Evolutionary conservation across 2,113 vertebrate species (phyloP), one percentile per base, ranked within the genome.

Genomic region (Ornithorhynchus anatinus): DNA sequence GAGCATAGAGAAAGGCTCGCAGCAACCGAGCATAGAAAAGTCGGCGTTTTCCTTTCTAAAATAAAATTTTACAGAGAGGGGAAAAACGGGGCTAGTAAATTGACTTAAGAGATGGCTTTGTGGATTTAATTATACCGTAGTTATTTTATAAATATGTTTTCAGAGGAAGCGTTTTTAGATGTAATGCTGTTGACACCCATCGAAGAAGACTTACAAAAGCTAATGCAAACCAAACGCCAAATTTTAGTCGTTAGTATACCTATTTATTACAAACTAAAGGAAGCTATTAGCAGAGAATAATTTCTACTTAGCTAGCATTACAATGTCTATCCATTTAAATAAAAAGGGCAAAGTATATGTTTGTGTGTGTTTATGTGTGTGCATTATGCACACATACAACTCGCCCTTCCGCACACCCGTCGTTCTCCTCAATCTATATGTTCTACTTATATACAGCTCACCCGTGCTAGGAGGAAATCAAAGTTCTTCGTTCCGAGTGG

Each of bases 81-180:
- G 63, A 83, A 90, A 87, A 84, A 29, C 67, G 9, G 69, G 89
- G 84, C 88, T 93, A 89, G 92, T 92, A 93, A 90, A 85, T 86
- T 90, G 90, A 86, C 86, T 92, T 92, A 91, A 92, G 92, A 92
- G 90, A 92, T 91, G 89, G 85, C 92, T 94, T 93, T 94, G 93
- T 94, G 92, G 90, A 86, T 87, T 93, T 94, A 94, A 94, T 94
- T 94, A 94, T 89, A 92, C 89, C 86, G 90, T 87, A 92, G 86
- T 93, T 94, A 93, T 93, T 92, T 94, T 92, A 94, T 94, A 94
- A 94, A 94, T 92, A 94, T 91, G 79, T 92, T 93, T n/a, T 94
- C 92, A 93, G 89, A 92, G 87, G 89, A 92, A 88, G 89, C 88
- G n/a, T 88, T 92, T 86, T 90, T 86, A 92, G 91, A 92, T 92